These are phyloP conservation scores for Agonopterix alstromeriana DNA, from an alignment of 2,888 invertebrate species.

Conservation along the genomic window DNA sequence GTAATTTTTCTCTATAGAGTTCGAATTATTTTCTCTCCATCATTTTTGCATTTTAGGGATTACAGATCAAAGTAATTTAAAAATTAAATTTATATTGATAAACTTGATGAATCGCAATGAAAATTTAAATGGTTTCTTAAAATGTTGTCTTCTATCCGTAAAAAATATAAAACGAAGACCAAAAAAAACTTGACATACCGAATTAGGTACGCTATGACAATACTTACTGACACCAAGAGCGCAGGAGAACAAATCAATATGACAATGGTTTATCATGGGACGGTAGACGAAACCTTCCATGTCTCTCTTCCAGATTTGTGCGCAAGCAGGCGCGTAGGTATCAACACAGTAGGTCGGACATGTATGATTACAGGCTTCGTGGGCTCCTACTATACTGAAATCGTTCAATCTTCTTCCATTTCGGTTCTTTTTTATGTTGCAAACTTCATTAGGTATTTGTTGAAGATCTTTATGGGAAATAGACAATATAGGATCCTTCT, in stretches of 20 bases:
- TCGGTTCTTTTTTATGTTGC: neutral
- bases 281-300: conserved; percentile 17
- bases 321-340: conserved; percentile 54
- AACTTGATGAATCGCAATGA: too few species aligned
- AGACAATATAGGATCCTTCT: neutral
- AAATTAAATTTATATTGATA: too few species aligned
- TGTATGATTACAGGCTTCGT: conserved; percentile 57
- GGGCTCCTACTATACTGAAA: conserved; percentile 47
- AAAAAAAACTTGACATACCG: too few species aligned
- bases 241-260: conserved; percentile 60
- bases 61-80: too few species aligned
- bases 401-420: conserved; percentile 36
- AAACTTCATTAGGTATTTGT: neutral
- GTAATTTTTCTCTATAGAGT: too few species aligned
- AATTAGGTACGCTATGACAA: neutral
- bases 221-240: conserved; percentile 52
- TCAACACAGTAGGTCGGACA: conserved; percentile 59
- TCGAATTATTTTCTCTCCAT: too few species aligned
- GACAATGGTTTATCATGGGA: conserved; percentile 62
- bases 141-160: too few species aligned
- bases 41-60: too few species aligned
- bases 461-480: neutral
- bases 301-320: conserved; percentile 35
- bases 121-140: too few species aligned
- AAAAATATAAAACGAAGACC: too few species aligned